Base-by-base conservation (phyloP, 2,888 invertebrate species). In the Megamerina dolium region DNA sequence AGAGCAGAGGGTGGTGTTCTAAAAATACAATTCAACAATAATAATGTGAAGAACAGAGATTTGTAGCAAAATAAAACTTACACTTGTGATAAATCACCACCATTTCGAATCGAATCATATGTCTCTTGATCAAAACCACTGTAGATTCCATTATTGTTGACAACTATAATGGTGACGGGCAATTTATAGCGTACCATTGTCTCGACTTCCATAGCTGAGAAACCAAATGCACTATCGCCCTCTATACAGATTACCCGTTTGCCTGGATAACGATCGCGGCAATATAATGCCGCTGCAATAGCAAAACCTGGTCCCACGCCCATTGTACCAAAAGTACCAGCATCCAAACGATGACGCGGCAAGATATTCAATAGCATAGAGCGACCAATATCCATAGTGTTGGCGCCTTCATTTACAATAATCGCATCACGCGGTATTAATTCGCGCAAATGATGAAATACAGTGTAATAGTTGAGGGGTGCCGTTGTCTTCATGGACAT, bases 331-430 rank as follows among this genome's bases (percentile, higher is more conserved):
- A 94, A 96, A 4, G 94, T 92, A 43, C 94, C 96, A 5, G 96
- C 96, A 70, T 96, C 96, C 4, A 96, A 75, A 46, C 95, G 79
- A 63, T 91, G 93, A 32, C 93, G 75, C 0, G 95, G 90, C 52
- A 82, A 74, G 55, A 78, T 78, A 67, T 95, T 93, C n/a, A 83
- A 74, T 27, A 96, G 73, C 73, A 95, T 81, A 0, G 91, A 83
- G 34, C 96, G 78, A 0, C 96, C 95, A 63, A 96, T 96, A 65
- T 97, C 96, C 97, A 97, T 97, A 0, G 96, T 97, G 70, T 96
- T 96, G 26, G 96, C 95, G 17, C 96, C 97, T 73, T 97, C 96
- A 63, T 93, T 95, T 20, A 95, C 88, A 47, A 97, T 90, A 13
- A 96, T 81, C 5, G 85, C 82, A 72, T 96, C 87, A 63, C 79